Evolutionary conservation across 1,140 invertebrate species (phyloP).

Genomic region (Bombus haemorrhoidalis): DNA sequence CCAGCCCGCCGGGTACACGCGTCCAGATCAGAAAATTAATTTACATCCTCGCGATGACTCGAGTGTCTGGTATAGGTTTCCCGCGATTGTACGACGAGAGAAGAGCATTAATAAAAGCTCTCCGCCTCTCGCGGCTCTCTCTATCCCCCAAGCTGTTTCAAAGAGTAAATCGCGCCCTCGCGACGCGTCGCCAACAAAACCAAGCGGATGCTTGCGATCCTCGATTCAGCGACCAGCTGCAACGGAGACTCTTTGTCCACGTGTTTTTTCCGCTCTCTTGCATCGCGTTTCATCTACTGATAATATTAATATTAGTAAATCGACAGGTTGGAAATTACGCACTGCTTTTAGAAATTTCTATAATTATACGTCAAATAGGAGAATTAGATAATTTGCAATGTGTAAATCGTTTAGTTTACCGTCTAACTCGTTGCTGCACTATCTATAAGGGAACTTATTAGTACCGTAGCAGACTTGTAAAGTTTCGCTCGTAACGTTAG

Average conservation of each 20-base stretch:
- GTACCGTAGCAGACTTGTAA: too few relatives aligned
- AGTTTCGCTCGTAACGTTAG: too few relatives aligned
- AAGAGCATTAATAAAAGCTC: slow-evolving; percentile 13
- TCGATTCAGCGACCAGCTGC: not conserved
- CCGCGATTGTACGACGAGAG: not conserved
- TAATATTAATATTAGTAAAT: too few relatives aligned
- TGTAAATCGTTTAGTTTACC: too few relatives aligned
- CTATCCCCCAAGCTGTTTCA: not conserved
- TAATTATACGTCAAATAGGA: too few relatives aligned
- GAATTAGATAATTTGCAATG: too few relatives aligned
- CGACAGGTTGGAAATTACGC: too few relatives aligned
- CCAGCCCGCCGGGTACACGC: not conserved
- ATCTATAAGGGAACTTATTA: too few relatives aligned
- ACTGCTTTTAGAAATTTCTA: too few relatives aligned
- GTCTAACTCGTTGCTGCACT: too few relatives aligned
- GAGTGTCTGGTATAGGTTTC: not conserved
- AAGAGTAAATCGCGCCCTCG: slow-evolving; percentile 12
- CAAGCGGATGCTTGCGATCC: not conserved
- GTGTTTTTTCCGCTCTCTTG: not conserved
- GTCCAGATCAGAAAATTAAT: slow-evolving; percentile 33
- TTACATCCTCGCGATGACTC: slow-evolving; percentile 6
- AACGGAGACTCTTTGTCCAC: not conserved
- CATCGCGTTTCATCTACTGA: not conserved
- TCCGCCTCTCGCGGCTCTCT: not conserved
- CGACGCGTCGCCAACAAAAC: not conserved